These are phyloP conservation scores for Dynastes tityus DNA, from an alignment of 2,888 invertebrate genomes.

Conservation along the genomic window DNA sequence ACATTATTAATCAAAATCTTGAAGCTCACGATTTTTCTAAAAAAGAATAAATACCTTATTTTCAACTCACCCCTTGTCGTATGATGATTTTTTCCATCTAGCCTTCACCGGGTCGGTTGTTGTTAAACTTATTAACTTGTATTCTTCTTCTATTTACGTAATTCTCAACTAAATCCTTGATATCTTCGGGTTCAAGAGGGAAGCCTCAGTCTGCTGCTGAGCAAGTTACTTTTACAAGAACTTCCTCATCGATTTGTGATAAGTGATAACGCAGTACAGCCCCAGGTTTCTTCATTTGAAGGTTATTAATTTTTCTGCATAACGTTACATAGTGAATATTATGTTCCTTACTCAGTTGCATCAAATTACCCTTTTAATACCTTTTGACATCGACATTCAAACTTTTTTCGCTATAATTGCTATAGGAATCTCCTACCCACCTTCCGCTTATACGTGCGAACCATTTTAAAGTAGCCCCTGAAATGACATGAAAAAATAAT, in stretches of 20 bases:
- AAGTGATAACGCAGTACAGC: neutral
- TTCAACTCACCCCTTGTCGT: slow-evolving; percentile 16
- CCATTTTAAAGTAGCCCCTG: no score
- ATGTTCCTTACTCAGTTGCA: no score
- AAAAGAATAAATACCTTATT: no score
- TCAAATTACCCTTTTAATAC: no score
- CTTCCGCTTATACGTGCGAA: no score
- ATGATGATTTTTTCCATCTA: slow-evolving; percentile 48
- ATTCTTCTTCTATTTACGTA: slow-evolving; percentile 20
- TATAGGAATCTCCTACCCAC: no score
- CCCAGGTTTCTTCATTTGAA: neutral
- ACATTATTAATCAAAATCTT: no score
- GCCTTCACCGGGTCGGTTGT: slow-evolving; percentile 33
- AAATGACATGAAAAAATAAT: no score
- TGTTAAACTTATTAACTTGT: neutral
- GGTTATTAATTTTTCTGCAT: neutral
- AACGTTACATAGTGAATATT: neutral
- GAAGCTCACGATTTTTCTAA: no score
- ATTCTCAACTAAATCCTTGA: slow-evolving; percentile 21
- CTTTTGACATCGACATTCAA: no score
- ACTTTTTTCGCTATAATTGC: no score
- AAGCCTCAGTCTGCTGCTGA: neutral
- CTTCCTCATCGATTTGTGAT: neutral
- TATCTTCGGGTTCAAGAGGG: neutral
- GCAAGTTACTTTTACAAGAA: neutral